phyloP scores from a whole-genome alignment of 2,797 vertebrate genomes.

The Danio kyathit region DNA sequence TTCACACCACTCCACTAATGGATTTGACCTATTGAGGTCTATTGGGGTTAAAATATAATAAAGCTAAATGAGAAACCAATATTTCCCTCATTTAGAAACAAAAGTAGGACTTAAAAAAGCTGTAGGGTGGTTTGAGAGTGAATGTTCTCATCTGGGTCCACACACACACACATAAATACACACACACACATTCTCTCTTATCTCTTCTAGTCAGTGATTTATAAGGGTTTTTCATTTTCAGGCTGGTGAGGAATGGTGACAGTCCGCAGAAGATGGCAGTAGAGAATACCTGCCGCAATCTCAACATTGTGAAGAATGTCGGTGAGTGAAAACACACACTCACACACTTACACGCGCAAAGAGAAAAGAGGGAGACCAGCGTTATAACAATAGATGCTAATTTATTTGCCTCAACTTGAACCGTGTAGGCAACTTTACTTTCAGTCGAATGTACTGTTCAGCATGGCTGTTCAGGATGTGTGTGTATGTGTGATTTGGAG shows the following conservation, averaged over 20 bases:
- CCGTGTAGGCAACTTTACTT: constrained; percentile 32
- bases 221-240: constrained; percentile 51
- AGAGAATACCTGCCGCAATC: constrained; percentile 66
- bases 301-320: constrained; percentile 78
- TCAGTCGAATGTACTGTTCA: neutral
- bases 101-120: constrained; percentile 41
- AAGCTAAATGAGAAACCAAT: neutral
- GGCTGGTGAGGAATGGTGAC: constrained; percentile 71
- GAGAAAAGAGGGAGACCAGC: constrained; percentile 7
- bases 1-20: neutral
- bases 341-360: neutral
- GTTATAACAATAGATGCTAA: neutral
- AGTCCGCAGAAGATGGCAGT: constrained; percentile 53
- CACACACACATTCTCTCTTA: neutral
- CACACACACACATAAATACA: constrained; percentile 3
- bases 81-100: constrained; percentile 38
- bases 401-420: constrained; percentile 29
- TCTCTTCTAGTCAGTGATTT: constrained; percentile 36
- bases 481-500: neutral
- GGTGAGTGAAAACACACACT: constrained; percentile 69
- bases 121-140: constrained; percentile 23
- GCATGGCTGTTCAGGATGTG: constrained; percentile 11
- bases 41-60: constrained; percentile 30
- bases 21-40: constrained; percentile 40
- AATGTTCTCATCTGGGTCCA: constrained; percentile 33